phyloP scores from a whole-genome alignment of 2,113 vertebrate genomes.

The Upupa epops region DNA sequence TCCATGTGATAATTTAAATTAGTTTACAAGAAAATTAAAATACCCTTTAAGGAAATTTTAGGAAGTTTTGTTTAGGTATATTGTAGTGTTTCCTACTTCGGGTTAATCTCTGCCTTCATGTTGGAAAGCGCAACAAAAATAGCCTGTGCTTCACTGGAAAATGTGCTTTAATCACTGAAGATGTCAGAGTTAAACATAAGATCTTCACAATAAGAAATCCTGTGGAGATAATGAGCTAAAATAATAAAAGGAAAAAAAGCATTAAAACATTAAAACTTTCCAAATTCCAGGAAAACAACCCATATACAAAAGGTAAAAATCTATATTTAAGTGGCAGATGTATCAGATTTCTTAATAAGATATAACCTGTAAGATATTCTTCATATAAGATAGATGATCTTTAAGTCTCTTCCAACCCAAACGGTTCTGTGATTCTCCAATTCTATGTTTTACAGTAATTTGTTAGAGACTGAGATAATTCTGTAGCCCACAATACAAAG shows the following conservation, averaged over 20 bases:
- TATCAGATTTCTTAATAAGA: background rate
- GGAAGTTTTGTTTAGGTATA: background rate
- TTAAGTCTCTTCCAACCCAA: no score
- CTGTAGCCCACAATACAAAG: background rate
- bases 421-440: background rate
- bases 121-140: background rate
- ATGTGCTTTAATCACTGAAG: background rate
- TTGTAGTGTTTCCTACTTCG: constrained; percentile 11
- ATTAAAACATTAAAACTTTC: background rate
- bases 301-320: background rate
- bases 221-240: background rate
- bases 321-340: background rate
- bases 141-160: background rate
- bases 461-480: background rate
- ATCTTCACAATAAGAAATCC: background rate
- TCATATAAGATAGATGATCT: no score
- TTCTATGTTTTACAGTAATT: background rate
- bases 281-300: background rate
- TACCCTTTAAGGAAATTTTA: constrained; percentile 2
- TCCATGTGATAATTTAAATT: background rate
- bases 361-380: background rate
- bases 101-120: background rate
- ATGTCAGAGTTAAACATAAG: background rate
- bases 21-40: background rate
- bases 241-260: background rate